Conservation (phyloP, 1,140 invertebrate species). For the Drosophila lacertosa region DNA sequence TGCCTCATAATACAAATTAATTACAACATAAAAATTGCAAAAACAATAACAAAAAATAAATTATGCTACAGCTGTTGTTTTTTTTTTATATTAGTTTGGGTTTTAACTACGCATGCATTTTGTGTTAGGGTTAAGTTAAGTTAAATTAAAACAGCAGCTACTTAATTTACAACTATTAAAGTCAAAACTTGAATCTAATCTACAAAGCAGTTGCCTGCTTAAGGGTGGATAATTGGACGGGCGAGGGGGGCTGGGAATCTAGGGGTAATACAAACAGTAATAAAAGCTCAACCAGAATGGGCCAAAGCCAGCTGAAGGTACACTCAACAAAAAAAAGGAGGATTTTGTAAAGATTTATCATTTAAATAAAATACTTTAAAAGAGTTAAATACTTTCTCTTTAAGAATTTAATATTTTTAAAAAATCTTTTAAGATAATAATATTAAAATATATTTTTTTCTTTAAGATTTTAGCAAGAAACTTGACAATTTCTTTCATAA, state of each 20-base stretch:
- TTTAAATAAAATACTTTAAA: no score
- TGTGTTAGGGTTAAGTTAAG: slow-evolving; percentile 4
- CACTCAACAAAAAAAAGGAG: slow-evolving; percentile 8
- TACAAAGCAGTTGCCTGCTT: slow-evolving; percentile 12
- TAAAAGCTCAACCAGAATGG: slow-evolving; percentile 4
- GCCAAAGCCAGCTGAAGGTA: slow-evolving; percentile 19
- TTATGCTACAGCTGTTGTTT: not conserved
- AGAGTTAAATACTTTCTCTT: no score
- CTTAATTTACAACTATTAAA: slow-evolving; percentile 11
- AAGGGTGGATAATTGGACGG: slow-evolving; percentile 3
- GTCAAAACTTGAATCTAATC: slow-evolving; percentile 19
- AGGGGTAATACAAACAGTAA: slow-evolving; percentile 6
- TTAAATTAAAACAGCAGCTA: slow-evolving; percentile 9
- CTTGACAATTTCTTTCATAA: no score
- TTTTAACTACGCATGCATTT: slow-evolving; percentile 1
- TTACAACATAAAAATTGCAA: slow-evolving; percentile 34
- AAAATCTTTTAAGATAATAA: no score
- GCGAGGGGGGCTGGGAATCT: not conserved
- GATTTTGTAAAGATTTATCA: not conserved
- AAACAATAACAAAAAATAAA: slow-evolving; percentile 5
- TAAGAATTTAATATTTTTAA: no score
- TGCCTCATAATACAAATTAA: slow-evolving; percentile 26
- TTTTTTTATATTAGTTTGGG: slow-evolving; percentile 2
- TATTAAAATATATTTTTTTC: no score
- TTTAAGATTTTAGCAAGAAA: no score